phyloP scores from a whole-genome alignment of 1,140 invertebrate genomes.

The Plectrocnemia conspersa region DNA sequence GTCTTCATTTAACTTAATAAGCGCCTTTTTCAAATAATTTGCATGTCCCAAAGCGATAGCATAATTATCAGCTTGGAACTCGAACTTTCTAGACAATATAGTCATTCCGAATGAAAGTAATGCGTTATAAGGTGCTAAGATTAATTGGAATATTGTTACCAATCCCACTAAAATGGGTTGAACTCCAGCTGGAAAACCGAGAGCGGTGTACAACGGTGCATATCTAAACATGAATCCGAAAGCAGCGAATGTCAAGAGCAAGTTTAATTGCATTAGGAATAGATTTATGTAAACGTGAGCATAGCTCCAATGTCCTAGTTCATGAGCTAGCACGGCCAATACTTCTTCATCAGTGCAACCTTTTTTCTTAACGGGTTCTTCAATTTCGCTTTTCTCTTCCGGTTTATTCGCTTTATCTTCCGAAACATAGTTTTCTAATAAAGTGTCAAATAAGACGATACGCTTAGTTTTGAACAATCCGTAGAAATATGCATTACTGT shows the following conservation, averaged over 20 bases:
- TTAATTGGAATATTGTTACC: constrained; percentile 84
- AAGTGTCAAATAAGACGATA: constrained; percentile 98
- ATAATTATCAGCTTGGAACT: constrained; percentile 97
- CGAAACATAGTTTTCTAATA: constrained; percentile 65
- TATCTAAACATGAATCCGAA: constrained; percentile 85
- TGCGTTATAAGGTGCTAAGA: constrained; percentile 91
- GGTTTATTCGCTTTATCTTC: constrained; percentile 39
- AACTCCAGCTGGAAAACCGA: constrained; percentile 75
- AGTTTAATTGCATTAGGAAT: constrained; percentile 70
- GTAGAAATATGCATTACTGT: constrained; percentile 98
- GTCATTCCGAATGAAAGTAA: constrained; percentile 68
- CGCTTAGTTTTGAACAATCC: constrained; percentile 96
- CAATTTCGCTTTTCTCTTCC: constrained; percentile 39
- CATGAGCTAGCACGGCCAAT: constrained; percentile 91
- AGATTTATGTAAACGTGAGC: constrained; percentile 89
- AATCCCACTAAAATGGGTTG: constrained; percentile 90
- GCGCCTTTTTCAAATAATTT: constrained; percentile 65
- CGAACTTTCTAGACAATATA: constrained; percentile 69
- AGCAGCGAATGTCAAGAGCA: constrained; percentile 75
- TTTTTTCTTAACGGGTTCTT: constrained; percentile 44
- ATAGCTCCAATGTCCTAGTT: constrained; percentile 96
- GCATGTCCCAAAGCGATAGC: constrained; percentile 74
- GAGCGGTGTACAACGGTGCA: constrained; percentile 71
- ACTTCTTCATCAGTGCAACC: constrained; percentile 93
- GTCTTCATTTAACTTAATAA: constrained; percentile 92